Percentiles rank a stretch among this genome's conserved stretches.
Evolutionary conservation across 2,888 invertebrate species (phyloP).

Genomic region (Ptychoptera contaminata): DNA sequence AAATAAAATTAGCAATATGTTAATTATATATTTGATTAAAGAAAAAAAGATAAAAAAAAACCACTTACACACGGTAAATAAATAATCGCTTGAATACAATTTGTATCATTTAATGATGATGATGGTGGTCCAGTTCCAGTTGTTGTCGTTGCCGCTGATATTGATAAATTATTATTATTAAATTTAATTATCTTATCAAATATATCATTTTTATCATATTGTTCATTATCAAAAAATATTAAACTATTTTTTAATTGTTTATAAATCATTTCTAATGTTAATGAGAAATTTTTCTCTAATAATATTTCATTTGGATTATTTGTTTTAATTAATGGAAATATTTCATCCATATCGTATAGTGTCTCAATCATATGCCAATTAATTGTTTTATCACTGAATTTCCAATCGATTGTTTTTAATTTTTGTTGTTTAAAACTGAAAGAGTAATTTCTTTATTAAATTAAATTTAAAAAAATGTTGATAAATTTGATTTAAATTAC

Average conservation of each 20-base stretch:
- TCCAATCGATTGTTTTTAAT: slow-evolving; percentile 57
- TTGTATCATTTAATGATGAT: slow-evolving; percentile 13
- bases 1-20: neutral
- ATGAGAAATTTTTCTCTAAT: slow-evolving; percentile 24
- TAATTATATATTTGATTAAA: too few species aligned
- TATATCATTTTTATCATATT: slow-evolving; percentile 43
- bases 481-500: neutral
- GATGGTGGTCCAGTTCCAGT: too few species aligned
- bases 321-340: slow-evolving; percentile 50
- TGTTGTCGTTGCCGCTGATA: too few species aligned
- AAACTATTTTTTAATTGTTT: slow-evolving; percentile 36
- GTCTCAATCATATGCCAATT: slow-evolving; percentile 67
- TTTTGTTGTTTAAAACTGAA: neutral
- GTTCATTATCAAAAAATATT: slow-evolving; percentile 58
- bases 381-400: slow-evolving; percentile 49
- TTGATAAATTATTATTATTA: slow-evolving; percentile 28
- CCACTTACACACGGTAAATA: slow-evolving; percentile 47
- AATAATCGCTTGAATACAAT: slow-evolving; percentile 38
- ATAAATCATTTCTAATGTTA: slow-evolving; percentile 38
- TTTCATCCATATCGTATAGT: slow-evolving; percentile 57
- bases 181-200: slow-evolving; percentile 48
- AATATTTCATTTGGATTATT: slow-evolving; percentile 20
- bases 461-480: neutral
- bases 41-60: too few species aligned
- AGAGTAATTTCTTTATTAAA: slow-evolving; percentile 19